Evolutionary conservation across 2,113 vertebrate genomes (phyloP).

Genomic region (Leucoraja erinaceus): DNA sequence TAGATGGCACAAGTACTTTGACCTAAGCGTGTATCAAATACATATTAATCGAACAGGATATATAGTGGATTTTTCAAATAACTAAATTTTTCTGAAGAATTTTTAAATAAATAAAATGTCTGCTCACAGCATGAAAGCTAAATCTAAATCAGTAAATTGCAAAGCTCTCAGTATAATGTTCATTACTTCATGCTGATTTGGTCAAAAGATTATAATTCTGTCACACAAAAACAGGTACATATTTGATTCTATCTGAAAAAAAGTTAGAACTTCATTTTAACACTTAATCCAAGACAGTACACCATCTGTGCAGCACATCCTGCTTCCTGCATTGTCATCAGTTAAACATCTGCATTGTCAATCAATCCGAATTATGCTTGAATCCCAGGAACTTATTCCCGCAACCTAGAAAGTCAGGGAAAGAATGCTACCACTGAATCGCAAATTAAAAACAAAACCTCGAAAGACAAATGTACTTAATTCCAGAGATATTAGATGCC

Average conservation of each 20-base stretch:
- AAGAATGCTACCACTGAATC: background rate
- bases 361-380: no score
- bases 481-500: no score
- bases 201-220: background rate
- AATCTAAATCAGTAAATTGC: background rate
- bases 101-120: background rate
- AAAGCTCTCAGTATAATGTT: no score
- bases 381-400: no score
- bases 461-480: no score
- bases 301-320: no score
- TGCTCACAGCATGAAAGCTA: background rate
- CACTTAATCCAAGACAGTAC: no score
- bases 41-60: background rate
- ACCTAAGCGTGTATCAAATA: background rate
- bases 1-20: background rate
- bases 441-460: no score
- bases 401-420: no score
- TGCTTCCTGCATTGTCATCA: no score
- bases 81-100: background rate
- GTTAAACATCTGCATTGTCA: no score
- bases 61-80: background rate
- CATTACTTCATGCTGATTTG: background rate
- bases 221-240: background rate
- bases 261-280: background rate
- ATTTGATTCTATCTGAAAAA: background rate